A percentile compares a stretch with the other conserved stretches of the same genome.
Evolutionary conservation across 2,797 vertebrate species (phyloP).

Genomic region (Sebastes taczanowskii): DNA sequence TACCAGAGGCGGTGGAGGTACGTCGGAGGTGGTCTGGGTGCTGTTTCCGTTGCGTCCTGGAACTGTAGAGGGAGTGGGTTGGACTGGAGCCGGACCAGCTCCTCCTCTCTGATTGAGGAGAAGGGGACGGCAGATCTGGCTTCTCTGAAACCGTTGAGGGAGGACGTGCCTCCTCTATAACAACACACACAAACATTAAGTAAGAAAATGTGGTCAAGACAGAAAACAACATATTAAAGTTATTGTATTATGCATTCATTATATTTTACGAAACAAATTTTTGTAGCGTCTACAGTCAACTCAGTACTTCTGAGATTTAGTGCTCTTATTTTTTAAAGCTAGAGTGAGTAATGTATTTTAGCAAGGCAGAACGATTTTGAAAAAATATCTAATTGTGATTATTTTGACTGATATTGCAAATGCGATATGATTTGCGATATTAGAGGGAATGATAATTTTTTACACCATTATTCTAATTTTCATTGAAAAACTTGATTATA

Average conservation of each 20-base stretch:
- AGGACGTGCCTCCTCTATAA: constrained; percentile 86
- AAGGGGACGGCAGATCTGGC: constrained; percentile 80
- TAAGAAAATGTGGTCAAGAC: not conserved
- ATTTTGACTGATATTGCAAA: too few species aligned
- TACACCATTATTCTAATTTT: too few species aligned
- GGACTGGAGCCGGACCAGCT: constrained; percentile 88
- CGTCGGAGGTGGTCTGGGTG: constrained; percentile 85
- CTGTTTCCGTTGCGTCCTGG: constrained; percentile 86
- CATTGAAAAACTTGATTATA: too few species aligned
- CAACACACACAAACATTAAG: not conserved
- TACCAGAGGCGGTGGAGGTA: constrained; percentile 89
- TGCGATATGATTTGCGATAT: too few species aligned
- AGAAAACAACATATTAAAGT: not conserved
- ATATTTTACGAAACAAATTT: not conserved
- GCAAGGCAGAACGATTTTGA: too few species aligned
- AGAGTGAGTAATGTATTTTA: not conserved
- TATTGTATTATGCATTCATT: not conserved
- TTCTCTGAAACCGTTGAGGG: constrained; percentile 81
- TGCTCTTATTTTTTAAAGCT: not conserved
- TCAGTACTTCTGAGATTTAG: not conserved
- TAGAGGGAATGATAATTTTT: too few species aligned
- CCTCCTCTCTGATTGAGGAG: constrained; percentile 81
- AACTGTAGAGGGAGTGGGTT: constrained; percentile 75
- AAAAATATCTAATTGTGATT: too few species aligned
- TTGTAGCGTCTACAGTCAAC: not conserved